Conservation (phyloP, 2,888 invertebrate species). For the Scaptomyza parva region DNA sequence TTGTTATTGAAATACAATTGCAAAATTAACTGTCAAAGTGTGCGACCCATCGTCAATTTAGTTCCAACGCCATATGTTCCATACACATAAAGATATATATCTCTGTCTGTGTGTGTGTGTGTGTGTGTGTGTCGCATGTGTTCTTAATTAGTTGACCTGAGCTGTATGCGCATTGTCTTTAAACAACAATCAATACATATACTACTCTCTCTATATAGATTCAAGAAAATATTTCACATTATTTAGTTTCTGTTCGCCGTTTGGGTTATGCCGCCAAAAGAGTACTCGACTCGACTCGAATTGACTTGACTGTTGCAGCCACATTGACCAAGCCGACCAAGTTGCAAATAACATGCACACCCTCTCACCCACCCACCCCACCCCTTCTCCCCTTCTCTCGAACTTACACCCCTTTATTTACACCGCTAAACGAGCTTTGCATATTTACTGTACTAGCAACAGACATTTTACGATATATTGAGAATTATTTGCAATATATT, state of each 20-base stretch:
- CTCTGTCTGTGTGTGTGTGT: constrained; percentile 9
- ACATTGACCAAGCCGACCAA: constrained; percentile 53
- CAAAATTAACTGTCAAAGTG: constrained; percentile 84
- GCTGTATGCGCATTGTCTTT: constrained; percentile 37
- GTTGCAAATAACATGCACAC: constrained; percentile 20
- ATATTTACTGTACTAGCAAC: constrained; percentile 78
- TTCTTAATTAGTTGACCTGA: constrained; percentile 53
- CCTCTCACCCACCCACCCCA: background rate
- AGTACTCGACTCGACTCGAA: constrained; percentile 23
- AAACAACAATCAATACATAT: constrained; percentile 30
- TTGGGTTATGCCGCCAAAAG: constrained; percentile 23
- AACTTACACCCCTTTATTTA: constrained; percentile 51
- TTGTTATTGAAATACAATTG: constrained; percentile 84
- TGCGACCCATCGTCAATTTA: constrained; percentile 72
- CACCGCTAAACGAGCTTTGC: constrained; percentile 80
- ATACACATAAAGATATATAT: background rate
- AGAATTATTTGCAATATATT: constrained; percentile 82
- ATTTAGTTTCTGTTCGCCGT: background rate
- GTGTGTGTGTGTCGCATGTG: constrained; percentile 33
- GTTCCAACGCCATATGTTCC: constrained; percentile 66
- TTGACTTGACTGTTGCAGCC: too few relatives aligned
- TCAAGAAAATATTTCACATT: constrained; percentile 36
- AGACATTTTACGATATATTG: constrained; percentile 82
- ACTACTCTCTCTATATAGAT: background rate
- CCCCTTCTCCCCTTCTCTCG: background rate